Conservation (phyloP, 2,113 vertebrate genomes). For the Phaethornis superciliosus region DNA sequence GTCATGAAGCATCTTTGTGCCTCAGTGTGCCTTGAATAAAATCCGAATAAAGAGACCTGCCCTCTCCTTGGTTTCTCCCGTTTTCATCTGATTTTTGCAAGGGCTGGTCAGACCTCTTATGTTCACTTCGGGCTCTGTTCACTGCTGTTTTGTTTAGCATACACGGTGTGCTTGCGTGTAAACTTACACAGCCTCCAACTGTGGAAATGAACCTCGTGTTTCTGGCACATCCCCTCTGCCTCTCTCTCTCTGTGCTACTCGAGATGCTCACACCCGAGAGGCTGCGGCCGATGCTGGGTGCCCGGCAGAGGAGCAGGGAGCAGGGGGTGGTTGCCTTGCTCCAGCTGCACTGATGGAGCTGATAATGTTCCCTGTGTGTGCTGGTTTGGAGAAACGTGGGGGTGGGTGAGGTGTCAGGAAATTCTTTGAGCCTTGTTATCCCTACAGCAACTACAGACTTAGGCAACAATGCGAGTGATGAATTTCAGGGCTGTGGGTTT, state of each 20-base stretch:
- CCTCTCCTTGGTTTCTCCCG: not conserved
- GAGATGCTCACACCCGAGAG: not conserved
- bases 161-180: rapidly evolving
- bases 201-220: rapidly evolving
- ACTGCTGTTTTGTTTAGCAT: rapidly evolving
- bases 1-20: not conserved
- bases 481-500: slow-evolving; percentile 56
- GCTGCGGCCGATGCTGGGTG: not conserved
- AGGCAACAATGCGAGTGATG: slow-evolving; percentile 66
- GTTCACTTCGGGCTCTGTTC: rapidly evolving
- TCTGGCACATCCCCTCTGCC: not conserved
- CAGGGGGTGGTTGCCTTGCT: not conserved
- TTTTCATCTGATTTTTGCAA: not conserved
- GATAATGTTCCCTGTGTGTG: not conserved
- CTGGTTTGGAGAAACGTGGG: not conserved
- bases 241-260: not conserved
- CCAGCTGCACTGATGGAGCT: not conserved
- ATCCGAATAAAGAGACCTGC: not conserved
- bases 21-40: not conserved
- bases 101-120: not conserved
- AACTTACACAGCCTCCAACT: rapidly evolving
- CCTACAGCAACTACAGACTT: slow-evolving; percentile 49
- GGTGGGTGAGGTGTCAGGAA: not conserved
- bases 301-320: rapidly evolving
- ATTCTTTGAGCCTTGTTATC: not conserved